Evolutionary conservation across 2,113 vertebrate genomes (phyloP).

Genomic region (Lepus americanus): DNA sequence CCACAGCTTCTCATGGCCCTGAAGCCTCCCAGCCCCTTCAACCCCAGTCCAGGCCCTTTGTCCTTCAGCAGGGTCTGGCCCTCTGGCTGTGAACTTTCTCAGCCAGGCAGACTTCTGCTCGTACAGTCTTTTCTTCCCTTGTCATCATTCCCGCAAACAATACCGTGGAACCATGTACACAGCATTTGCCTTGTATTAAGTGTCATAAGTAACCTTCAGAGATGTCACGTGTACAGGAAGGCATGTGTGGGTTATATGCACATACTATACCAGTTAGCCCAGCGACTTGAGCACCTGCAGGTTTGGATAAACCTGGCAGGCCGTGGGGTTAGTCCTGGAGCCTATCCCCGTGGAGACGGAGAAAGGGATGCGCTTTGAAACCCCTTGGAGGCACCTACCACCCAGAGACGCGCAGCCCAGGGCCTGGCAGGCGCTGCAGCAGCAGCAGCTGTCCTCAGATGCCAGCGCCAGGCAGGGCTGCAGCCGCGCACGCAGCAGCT

Average conservation of each 20-base stretch:
- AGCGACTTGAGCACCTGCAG: too few species aligned
- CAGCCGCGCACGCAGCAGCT: background rate
- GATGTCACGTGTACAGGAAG: background rate
- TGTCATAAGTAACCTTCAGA: background rate
- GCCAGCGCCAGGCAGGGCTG: background rate
- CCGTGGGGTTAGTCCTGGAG: background rate
- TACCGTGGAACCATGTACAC: background rate
- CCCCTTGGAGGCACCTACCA: background rate
- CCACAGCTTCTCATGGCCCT: rapidly evolving
- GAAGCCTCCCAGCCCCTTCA: background rate
- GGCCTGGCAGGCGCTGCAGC: background rate
- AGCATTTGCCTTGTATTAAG: background rate
- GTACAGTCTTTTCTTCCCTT: background rate
- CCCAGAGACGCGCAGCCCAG: background rate
- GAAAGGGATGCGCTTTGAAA: background rate
- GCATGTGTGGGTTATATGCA: background rate
- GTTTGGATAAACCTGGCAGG: too few species aligned
- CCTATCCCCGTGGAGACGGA: background rate
- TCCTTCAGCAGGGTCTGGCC: background rate
- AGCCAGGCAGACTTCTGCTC: background rate
- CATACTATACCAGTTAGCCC: background rate
- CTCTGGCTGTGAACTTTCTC: background rate
- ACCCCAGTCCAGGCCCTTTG: rapidly evolving
- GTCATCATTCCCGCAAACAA: background rate
- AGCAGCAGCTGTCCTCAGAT: background rate